phyloP scores from a whole-genome alignment of 2,797 vertebrate genomes.

The Cephalopachus bancanus region DNA sequence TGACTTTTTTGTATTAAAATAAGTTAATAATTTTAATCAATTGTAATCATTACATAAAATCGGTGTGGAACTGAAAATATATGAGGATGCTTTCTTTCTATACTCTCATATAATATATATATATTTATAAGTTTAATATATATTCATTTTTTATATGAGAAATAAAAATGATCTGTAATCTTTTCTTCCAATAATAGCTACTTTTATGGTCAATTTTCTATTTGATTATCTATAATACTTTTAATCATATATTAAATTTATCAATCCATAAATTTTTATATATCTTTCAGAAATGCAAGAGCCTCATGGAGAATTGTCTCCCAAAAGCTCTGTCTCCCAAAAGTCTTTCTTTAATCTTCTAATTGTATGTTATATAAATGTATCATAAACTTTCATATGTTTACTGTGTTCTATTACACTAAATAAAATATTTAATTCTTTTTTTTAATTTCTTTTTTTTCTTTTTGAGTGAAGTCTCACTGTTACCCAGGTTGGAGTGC shows the following conservation, averaged over 20 bases:
- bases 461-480: no score
- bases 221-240: not conserved
- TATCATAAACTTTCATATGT: not conserved
- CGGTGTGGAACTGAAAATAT: not conserved
- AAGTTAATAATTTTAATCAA: not conserved
- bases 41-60: not conserved
- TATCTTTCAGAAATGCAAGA: not conserved
- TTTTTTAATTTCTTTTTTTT: no score
- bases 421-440: slow-evolving; percentile 10
- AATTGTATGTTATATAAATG: slow-evolving; percentile 11
- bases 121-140: not conserved
- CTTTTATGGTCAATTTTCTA: not conserved
- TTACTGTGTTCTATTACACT: not conserved
- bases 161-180: not conserved
- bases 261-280: not conserved
- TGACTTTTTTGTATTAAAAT: not conserved
- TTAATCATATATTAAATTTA: not conserved
- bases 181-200: not conserved
- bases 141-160: not conserved
- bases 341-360: not conserved
- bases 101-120: not conserved
- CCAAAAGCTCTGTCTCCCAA: not conserved
- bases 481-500: no score
- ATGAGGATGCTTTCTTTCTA: not conserved
- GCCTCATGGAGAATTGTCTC: not conserved